These are phyloP conservation scores for Channa maculata DNA, from an alignment of 2,113 vertebrate genomes.

Conservation along the genomic window DNA sequence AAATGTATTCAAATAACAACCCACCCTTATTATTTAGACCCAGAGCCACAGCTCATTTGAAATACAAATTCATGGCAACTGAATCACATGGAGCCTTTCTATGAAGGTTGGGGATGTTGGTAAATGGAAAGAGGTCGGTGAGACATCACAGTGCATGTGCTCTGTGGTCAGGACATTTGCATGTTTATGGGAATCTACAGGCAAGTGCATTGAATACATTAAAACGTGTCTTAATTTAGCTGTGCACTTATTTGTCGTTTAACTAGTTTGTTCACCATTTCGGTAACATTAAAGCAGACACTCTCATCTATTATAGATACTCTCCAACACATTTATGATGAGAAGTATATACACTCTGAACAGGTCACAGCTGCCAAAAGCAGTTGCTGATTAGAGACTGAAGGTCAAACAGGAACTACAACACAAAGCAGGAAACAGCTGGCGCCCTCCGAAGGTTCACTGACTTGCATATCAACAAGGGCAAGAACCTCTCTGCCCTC, in stretches of 20 bases:
- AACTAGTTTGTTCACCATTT: background rate
- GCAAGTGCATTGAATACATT: background rate
- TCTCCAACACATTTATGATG: background rate
- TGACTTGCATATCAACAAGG: background rate
- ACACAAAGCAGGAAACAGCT: slow-evolving; percentile 32
- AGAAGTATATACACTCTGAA: background rate
- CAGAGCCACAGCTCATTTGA: slow-evolving; percentile 32
- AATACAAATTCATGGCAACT: slow-evolving; percentile 30
- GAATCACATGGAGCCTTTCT: slow-evolving; percentile 26
- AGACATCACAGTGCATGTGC: slow-evolving; percentile 32
- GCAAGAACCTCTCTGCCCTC: background rate
- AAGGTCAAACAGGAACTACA: slow-evolving; percentile 8
- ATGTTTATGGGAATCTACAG: slow-evolving; percentile 20
- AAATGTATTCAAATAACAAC: slow-evolving; percentile 9
- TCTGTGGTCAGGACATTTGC: slow-evolving; percentile 23
- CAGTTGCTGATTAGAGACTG: background rate
- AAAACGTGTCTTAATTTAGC: slow-evolving; percentile 8
- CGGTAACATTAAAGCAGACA: background rate
- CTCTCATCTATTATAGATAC: background rate
- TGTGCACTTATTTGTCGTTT: slow-evolving; percentile 1
- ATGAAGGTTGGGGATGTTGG: background rate
- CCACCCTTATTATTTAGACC: slow-evolving; percentile 16
- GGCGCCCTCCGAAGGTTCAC: slow-evolving; percentile 25
- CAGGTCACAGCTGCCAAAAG: slow-evolving; percentile 10
- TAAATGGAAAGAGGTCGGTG: slow-evolving; percentile 33